Conservation (phyloP, 2,113 vertebrate species). For the Orcinus orca region DNA sequence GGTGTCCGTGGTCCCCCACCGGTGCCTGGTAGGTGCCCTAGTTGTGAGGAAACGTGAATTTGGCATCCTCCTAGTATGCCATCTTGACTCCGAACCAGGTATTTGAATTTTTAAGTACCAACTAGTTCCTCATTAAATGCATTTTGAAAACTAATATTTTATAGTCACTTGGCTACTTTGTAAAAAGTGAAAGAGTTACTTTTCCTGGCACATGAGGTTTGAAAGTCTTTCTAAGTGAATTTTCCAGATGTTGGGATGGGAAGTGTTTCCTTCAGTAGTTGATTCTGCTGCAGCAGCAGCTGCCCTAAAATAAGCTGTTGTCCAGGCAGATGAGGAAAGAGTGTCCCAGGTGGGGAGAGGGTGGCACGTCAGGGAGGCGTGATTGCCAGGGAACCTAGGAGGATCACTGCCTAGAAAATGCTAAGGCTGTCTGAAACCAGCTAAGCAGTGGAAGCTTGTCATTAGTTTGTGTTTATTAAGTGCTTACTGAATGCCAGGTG, state of each 20-base stretch:
- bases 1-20: too few species aligned
- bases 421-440: neutral
- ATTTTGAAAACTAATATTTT: constrained; percentile 41
- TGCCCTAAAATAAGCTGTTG: neutral
- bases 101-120: neutral
- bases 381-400: neutral
- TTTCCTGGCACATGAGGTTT: neutral
- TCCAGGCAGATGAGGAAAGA: neutral
- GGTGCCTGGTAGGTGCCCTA: too few species aligned
- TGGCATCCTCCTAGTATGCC: too few species aligned
- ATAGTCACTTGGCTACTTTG: constrained; percentile 1
- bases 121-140: neutral
- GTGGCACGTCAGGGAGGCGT: neutral
- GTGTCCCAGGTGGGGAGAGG: neutral
- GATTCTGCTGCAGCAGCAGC: neutral
- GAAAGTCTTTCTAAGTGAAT: neutral
- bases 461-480: neutral
- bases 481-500: neutral
- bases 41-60: too few species aligned
- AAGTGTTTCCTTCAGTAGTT: neutral
- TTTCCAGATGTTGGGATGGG: constrained; percentile 17
- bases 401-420: neutral
- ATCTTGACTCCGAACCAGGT: neutral
- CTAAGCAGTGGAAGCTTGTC: neutral
- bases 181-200: constrained; percentile 51